Evolutionary conservation across 1,140 invertebrate species (phyloP), one percentile per base, ranked within the genome.

Genomic region (Drosophila busckii): DNA sequence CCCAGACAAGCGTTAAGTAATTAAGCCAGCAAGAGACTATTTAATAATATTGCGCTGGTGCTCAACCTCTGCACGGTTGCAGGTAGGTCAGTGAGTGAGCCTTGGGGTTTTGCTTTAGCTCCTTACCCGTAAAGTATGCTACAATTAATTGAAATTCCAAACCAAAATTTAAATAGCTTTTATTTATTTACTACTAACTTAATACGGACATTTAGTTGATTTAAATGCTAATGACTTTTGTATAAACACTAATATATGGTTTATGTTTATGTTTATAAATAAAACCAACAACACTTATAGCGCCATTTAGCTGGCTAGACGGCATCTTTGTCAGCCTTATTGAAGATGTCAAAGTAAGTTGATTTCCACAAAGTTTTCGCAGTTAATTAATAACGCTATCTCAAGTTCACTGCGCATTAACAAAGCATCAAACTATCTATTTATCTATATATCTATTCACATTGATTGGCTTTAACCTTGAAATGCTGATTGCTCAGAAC

Each of bases 281-380:
- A n/a, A 40, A 44, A 38, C 6, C 20, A 15, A 37, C 8, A 22
- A 46, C 38, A 56, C 34, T 65, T 80, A 48, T 78, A 85, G 83
- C 71, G 42, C 83, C 83, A 46, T 70, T 82, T 67, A 78, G 65
- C 45, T 85, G 83, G 83, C 54, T 83, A 10, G 35, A 83, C 35
- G 69, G 64, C 70, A 83, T 85, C 58, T 58, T 85, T 41, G n/a
- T 54, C 23, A 67, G 49, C 38, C 41, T 85, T 38, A 35, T 85
- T 46, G 56, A 85, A 52, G 55, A 65, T 73, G 68, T 78, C 56
- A 85, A 85, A 85, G 83, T 85, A 85, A 85, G 83, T 83, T 45
- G 34, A 71, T 46, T 29, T 66, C 50, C 42, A 40, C 8, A 29
- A 41, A 0, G 13, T 25, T 6, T 25, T 37, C 53, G 44, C 52